Conservation (phyloP, 2,113 vertebrate genomes). For the Nesoenas mayeri region DNA sequence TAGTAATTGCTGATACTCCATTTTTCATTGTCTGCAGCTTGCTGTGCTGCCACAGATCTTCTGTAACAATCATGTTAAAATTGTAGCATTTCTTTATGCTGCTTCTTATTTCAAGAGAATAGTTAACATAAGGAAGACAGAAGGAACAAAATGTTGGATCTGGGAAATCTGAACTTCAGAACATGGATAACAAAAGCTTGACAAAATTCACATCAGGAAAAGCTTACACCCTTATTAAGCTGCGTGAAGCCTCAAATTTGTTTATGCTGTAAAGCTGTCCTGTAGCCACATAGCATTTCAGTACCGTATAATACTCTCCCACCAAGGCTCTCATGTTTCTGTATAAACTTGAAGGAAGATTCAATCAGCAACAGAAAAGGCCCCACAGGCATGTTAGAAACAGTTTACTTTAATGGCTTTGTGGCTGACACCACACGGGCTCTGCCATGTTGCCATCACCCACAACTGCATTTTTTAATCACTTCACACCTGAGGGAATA, state of each 20-base stretch:
- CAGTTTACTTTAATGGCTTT: not conserved
- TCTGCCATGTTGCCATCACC: not conserved
- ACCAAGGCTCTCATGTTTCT: not conserved
- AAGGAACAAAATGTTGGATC: not conserved
- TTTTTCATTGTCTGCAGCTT: not conserved
- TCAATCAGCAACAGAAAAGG: not conserved
- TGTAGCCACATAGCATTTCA: not conserved
- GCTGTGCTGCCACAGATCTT: not conserved
- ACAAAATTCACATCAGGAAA: constrained; percentile 17
- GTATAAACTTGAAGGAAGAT: not conserved
- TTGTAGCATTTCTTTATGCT: not conserved
- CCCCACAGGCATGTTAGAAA: not conserved
- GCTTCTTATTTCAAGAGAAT: constrained; percentile 21
- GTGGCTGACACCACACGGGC: not conserved
- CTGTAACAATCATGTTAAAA: not conserved
- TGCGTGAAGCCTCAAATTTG: not conserved
- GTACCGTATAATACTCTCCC: not conserved
- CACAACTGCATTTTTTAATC: not conserved
- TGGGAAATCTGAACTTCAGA: constrained; percentile 29
- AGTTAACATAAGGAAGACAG: constrained; percentile 14
- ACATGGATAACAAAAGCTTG: not conserved
- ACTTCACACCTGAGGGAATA: not conserved
- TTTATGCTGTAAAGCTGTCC: not conserved
- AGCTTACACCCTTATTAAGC: not conserved
- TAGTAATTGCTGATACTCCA: not conserved